Percentiles rank a stretch among this genome's conserved stretches.
Conservation (phyloP, 2,888 invertebrate species). For the Sminthurides aquaticus region DNA sequence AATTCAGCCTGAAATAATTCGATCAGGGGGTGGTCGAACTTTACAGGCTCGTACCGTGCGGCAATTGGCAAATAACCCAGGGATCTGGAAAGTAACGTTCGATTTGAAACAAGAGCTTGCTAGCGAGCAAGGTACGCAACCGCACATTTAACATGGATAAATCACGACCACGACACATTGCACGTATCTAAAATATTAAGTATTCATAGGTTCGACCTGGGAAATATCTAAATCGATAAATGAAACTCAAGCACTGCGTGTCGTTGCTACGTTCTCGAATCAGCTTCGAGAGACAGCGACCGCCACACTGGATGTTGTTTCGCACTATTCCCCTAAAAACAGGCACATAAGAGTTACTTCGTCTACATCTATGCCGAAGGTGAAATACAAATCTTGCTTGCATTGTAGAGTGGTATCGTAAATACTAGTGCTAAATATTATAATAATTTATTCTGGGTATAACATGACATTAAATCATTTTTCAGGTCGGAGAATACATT, state of each 20-base stretch:
- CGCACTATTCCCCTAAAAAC: slow-evolving; percentile 73
- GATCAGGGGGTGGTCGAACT: slow-evolving; percentile 56
- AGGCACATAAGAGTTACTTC: slow-evolving; percentile 79
- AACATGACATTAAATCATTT: no score
- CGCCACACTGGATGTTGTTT: slow-evolving; percentile 62
- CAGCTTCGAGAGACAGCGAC: slow-evolving; percentile 54
- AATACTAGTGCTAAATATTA: not conserved
- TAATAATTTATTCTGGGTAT: not conserved
- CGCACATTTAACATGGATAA: no score
- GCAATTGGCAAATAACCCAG: slow-evolving; percentile 61
- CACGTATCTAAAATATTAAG: no score
- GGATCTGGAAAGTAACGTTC: slow-evolving; percentile 74
- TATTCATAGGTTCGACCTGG: slow-evolving; percentile 45
- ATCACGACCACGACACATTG: no score
- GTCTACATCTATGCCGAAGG: slow-evolving; percentile 70
- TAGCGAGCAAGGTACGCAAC: slow-evolving; percentile 15
- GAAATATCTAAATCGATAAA: slow-evolving; percentile 58
- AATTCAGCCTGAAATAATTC: slow-evolving; percentile 58
- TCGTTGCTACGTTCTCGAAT: slow-evolving; percentile 59
- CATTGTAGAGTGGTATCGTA: not conserved
- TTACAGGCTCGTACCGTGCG: slow-evolving; percentile 57
- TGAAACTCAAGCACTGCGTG: slow-evolving; percentile 59
- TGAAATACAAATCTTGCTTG: no score
- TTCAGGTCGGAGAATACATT: slow-evolving; percentile 83
- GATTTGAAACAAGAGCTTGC: slow-evolving; percentile 50